A percentile compares a stretch with the other conserved stretches of the same genome.
phyloP scores from a whole-genome alignment of 1,140 invertebrate species.

The Macrobrachium nipponense region DNA sequence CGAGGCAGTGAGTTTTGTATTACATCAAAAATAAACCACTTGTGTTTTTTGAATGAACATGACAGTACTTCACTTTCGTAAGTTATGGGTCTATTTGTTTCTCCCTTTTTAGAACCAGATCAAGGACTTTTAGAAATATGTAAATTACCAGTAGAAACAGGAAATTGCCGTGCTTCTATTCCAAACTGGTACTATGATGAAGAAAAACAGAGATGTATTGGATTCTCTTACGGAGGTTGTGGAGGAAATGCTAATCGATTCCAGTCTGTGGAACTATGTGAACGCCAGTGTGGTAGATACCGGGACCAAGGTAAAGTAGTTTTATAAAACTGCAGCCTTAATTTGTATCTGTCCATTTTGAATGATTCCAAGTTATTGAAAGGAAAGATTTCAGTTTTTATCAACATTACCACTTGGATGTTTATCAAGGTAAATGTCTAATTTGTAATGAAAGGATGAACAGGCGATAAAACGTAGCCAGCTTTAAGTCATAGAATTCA shows the following conservation, averaged over 20 bases:
- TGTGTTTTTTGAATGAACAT: too few species aligned
- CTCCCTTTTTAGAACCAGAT: constrained; percentile 28
- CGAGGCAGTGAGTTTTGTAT: background rate
- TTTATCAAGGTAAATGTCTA: too few species aligned
- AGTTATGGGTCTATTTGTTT: background rate
- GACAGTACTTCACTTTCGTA: background rate
- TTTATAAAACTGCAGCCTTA: background rate
- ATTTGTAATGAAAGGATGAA: too few species aligned
- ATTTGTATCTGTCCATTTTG: too few species aligned
- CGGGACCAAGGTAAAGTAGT: constrained; percentile 48
- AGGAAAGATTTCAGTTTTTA: too few species aligned
- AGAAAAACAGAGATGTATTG: constrained; percentile 71
- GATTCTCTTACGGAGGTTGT: constrained; percentile 86
- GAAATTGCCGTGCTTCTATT: constrained; percentile 70
- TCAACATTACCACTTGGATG: too few species aligned
- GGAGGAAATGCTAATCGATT: constrained; percentile 84
- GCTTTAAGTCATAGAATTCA: too few species aligned
- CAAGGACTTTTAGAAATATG: constrained; percentile 71
- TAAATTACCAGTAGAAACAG: constrained; percentile 74
- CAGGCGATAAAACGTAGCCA: too few species aligned
- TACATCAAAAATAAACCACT: too few species aligned
- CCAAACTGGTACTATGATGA: constrained; percentile 82
- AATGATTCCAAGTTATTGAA: too few species aligned
- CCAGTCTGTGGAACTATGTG: constrained; percentile 81
- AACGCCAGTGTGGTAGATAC: constrained; percentile 83